Evolutionary conservation across 2,113 vertebrate species (phyloP), one percentile per base, ranked within the genome.

Genomic region (Prionailurus bengalensis): DNA sequence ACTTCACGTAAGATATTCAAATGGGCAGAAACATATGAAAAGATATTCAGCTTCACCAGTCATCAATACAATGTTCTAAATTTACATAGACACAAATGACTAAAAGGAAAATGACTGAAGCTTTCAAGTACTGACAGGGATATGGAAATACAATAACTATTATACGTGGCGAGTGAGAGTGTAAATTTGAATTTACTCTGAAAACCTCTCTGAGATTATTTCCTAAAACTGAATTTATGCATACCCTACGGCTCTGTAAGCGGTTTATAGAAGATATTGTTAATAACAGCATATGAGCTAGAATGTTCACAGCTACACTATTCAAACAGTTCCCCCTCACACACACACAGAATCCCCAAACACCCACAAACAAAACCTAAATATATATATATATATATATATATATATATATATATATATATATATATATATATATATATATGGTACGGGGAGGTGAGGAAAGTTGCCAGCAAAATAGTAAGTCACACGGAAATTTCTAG

Each of bases 111-210:
- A 80, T 68, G 19, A 39, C 36, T 73, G 23, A 12, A 0, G 7
- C 36, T 84, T 42, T 31, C 8, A n/a, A 33, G 2, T 78, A 31
- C 23, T 58, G 7, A 4, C 15, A 92, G 31, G 2, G 9, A n/a
- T 19, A 33, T n/a, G 8, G 33, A 70, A 33, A 61, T 58, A 11
- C 0, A 79, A 27, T 81, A 76, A 78, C 29, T 66, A 25, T n/a
- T 3, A 58, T 0, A 65, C 9, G 1, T 6, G 70, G 1, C 5
- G 31, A 25, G 4, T 65, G 13, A 55, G 19, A 27, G 21, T 58
- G 6, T 83, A 70, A n/a, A 53, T 31, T 31, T 81, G 14, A 74
- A 74, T 25, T 68, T 7, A 39, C 2, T 80, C 7, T 8, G 27
- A 16, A 80, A 73, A 91, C 68, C 15, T 11, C 7, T 74, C 55